These are phyloP conservation scores for Phymorhynchus buccinoides DNA, from an alignment of 1,140 invertebrate species.

Conservation along the genomic window DNA sequence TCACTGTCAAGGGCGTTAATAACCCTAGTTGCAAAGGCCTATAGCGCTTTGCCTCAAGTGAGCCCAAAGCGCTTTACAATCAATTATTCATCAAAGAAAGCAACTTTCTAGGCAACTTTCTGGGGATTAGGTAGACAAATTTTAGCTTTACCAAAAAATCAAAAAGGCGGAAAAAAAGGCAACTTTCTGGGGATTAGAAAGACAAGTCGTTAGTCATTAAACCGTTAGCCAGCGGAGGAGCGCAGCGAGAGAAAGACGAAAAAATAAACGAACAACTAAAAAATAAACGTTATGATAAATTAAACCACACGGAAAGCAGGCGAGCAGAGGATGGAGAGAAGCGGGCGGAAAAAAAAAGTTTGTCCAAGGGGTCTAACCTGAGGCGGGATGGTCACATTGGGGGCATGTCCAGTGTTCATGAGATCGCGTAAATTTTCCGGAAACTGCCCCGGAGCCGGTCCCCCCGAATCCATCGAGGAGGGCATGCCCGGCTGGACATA, in stretches of 20 bases:
- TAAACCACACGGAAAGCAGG: too few relatives aligned
- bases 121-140: too few relatives aligned
- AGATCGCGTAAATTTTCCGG: conserved; percentile 84
- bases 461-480: conserved; percentile 20
- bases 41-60: too few relatives aligned
- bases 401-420: conserved; percentile 85
- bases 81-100: too few relatives aligned
- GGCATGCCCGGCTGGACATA: conserved; percentile 33
- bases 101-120: too few relatives aligned
- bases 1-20: too few relatives aligned
- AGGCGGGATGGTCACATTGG: conserved; percentile 84
- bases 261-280: background rate
- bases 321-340: background rate
- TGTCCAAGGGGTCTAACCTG: conserved; percentile 37
- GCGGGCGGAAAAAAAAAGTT: background rate
- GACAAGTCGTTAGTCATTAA: background rate
- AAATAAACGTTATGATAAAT: background rate
- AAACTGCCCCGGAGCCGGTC: conserved; percentile 59
- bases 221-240: too few relatives aligned
- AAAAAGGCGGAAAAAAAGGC: background rate
- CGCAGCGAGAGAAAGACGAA: too few relatives aligned
- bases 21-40: too few relatives aligned
- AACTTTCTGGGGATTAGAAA: background rate
- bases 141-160: too few relatives aligned
- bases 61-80: too few relatives aligned